Conservation (phyloP, 2,888 invertebrate genomes). For the Clitarchus hookeri region DNA sequence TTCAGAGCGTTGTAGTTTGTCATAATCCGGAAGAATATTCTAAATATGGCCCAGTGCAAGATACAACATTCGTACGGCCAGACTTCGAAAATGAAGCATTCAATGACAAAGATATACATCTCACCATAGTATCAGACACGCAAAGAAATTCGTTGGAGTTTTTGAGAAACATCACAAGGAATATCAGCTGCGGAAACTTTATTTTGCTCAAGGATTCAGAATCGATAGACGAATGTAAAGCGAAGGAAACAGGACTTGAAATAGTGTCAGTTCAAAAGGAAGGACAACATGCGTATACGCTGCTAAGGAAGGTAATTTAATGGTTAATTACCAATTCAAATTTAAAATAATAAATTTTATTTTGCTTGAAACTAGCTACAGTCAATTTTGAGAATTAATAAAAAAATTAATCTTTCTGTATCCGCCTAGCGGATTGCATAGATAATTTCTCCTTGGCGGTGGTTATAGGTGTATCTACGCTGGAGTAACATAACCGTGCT, state of each 20-base stretch:
- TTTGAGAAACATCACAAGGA: slow-evolving; percentile 63
- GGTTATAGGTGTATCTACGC: no score
- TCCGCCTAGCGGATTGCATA: no score
- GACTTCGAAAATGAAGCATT: not conserved
- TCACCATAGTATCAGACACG: not conserved
- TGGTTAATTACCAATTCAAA: no score
- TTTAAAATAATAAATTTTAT: no score
- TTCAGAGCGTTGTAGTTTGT: slow-evolving; percentile 64
- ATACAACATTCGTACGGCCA: not conserved
- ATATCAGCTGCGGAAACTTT: slow-evolving; percentile 72
- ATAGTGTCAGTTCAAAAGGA: slow-evolving; percentile 67
- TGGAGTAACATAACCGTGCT: no score
- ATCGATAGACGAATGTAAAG: slow-evolving; percentile 43
- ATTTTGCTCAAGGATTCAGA: slow-evolving; percentile 73
- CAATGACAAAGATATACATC: not conserved
- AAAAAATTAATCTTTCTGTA: no score
- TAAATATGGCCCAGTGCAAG: slow-evolving; percentile 55
- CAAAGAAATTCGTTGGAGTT: slow-evolving; percentile 52
- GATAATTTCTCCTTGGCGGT: no score
- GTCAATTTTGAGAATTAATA: no score
- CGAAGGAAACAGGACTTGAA: slow-evolving; percentile 55
- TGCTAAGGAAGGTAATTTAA: slow-evolving; percentile 63
- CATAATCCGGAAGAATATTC: slow-evolving; percentile 57
- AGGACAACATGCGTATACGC: slow-evolving; percentile 65
- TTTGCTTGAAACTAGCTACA: no score